These are phyloP conservation scores for Sminthurinus aureus DNA, from an alignment of 2,888 invertebrate species.

Conservation along the genomic window DNA sequence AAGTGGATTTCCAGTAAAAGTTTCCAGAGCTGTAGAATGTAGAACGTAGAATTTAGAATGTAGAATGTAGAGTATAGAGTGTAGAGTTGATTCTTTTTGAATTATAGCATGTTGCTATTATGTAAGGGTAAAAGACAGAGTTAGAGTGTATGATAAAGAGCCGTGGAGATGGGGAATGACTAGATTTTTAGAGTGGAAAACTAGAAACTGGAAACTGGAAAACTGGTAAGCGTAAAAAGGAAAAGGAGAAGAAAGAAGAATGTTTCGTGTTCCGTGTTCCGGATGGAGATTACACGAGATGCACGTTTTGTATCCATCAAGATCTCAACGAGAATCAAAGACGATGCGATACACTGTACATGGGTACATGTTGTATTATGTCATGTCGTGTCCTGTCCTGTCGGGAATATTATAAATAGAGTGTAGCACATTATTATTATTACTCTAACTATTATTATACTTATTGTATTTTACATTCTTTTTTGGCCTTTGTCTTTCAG, in stretches of 20 bases:
- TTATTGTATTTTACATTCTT: too few species aligned
- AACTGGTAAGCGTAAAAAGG: neutral
- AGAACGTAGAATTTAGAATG: too few species aligned
- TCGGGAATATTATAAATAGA: neutral
- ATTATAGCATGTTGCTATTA: neutral
- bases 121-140: neutral
- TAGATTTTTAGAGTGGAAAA: neutral
- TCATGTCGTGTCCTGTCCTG: too few species aligned
- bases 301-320: slow-evolving; percentile 28
- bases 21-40: too few species aligned
- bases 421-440: neutral
- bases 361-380: too few species aligned
- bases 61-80: too few species aligned
- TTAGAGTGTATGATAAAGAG: neutral
- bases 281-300: slow-evolving; percentile 47
- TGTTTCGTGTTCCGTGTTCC: slow-evolving; percentile 39
- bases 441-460: neutral
- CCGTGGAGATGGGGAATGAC: neutral
- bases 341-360: neutral
- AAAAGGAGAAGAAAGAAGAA: neutral
- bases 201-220: neutral
- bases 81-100: neutral
- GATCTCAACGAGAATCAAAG: neutral
- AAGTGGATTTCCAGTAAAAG: too few species aligned
- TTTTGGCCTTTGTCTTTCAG: neutral